phyloP scores from a whole-genome alignment of 1,140 invertebrate genomes.

The Drosophila melanogaster region DNA sequence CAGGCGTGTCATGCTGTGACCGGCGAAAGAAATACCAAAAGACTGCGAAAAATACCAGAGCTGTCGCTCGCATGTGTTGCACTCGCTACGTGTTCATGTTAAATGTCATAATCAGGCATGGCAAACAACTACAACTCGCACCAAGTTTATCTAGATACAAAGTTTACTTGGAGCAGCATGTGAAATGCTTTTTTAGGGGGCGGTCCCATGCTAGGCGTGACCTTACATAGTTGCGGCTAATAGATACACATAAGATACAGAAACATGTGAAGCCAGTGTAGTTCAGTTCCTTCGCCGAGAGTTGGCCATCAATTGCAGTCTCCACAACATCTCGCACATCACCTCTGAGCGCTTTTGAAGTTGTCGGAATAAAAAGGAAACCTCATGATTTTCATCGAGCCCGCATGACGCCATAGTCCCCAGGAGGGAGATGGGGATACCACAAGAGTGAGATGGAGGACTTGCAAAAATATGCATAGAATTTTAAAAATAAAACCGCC shows the following conservation, averaged over 20 bases:
- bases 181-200: slow-evolving; percentile 42
- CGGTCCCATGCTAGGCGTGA: slow-evolving; percentile 47
- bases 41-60: slow-evolving; percentile 47
- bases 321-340: slow-evolving; percentile 31
- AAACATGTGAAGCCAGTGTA: slow-evolving; percentile 12
- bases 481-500: slow-evolving; percentile 52
- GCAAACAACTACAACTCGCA: slow-evolving; percentile 18
- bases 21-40: slow-evolving; percentile 26
- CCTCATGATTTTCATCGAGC: slow-evolving; percentile 52
- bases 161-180: slow-evolving; percentile 70
- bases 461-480: slow-evolving; percentile 71
- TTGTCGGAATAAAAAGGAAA: slow-evolving; percentile 28
- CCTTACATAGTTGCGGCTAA: slow-evolving; percentile 61
- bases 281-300: slow-evolving; percentile 11
- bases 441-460: slow-evolving; percentile 6
- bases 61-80: slow-evolving; percentile 71
- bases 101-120: slow-evolving; percentile 78
- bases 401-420: slow-evolving; percentile 64
- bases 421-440: neutral
- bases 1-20: slow-evolving; percentile 45
- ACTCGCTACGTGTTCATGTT: slow-evolving; percentile 78
- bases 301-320: slow-evolving; percentile 53
- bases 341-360: slow-evolving; percentile 17
- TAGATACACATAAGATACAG: slow-evolving; percentile 42
- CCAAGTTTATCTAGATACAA: slow-evolving; percentile 55